Base-by-base conservation (phyloP, 2,888 invertebrate genomes). In the Rhagonycha lutea region DNA sequence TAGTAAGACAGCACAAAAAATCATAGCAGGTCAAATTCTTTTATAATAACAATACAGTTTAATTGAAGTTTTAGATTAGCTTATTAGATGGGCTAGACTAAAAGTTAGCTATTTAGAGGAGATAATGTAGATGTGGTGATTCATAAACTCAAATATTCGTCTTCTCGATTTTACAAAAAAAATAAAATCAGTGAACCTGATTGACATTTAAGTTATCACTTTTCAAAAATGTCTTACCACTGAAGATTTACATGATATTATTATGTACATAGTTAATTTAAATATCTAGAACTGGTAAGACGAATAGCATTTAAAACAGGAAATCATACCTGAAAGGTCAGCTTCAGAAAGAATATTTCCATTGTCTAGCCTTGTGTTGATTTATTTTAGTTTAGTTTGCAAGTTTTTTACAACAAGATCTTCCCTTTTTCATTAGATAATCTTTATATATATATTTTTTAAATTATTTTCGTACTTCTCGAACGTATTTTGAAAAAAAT, bases 21-120 rank as follows among this genome's bases (percentile, higher is more conserved):
- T 47, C 60, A 65, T 65, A 70, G 71, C 63, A 65, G 71, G 71
- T 72, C 63, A 65, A 14, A 72, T 72, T 72, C 70, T 65, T 72
- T 72, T 24, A 32, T 24, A 72, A 63, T 47, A 23, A 72, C 71
- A 72, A 72, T 63, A 32, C 29, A 10, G 28, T 72, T 72, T 65
- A 65, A 65, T 65, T 65, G 63, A 65, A 24, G 26, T 65, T 65
- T 47, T 47, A 47, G 7, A 47, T 47, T 47, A 47, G 47, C 47
- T n/a, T 47, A 47, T 47, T 65, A 65, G n/a, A 65, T 24, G 1
- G 63, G 26, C 63, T 65, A 65, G 63, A 65, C 63, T 24, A 24
- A 5, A 61, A 65, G 24, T 63, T 24, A 8, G 24, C 7, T 24
- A 24, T 65, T 8, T 11, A 24, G 63, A 65, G 4, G 23, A 24